Evolutionary conservation across 2,113 vertebrate genomes (phyloP).

Genomic region (Ceuthmochares aereus): DNA sequence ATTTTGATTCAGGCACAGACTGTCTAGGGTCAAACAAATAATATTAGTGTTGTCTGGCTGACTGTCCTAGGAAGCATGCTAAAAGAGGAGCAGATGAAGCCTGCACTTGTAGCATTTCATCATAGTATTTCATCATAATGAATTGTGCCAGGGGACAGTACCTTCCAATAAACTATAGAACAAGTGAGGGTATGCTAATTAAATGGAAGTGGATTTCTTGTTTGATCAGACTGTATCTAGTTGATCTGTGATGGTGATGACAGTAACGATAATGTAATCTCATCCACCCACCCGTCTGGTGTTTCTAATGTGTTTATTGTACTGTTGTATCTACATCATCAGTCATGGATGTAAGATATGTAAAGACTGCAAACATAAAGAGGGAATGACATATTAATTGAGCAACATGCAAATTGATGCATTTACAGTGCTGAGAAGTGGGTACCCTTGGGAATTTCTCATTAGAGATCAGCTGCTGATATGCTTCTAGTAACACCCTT

Average conservation of each 20-base stretch:
- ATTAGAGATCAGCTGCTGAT: constrained; percentile 43
- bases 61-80: background rate
- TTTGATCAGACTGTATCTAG: constrained; percentile 19
- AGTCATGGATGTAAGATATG: constrained; percentile 40
- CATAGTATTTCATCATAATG: constrained; percentile 5
- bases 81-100: background rate
- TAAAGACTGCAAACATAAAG: constrained; percentile 29
- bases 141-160: background rate
- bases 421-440: background rate
- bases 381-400: constrained; percentile 53
- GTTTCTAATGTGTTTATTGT: constrained; percentile 31
- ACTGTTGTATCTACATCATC: constrained; percentile 25
- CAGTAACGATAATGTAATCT: constrained; percentile 10
- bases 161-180: background rate
- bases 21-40: background rate
- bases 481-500: background rate
- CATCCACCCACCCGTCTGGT: constrained; percentile 36
- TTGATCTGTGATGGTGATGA: background rate
- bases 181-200: constrained; percentile 12
- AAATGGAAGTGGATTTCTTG: constrained; percentile 35
- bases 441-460: constrained; percentile 23
- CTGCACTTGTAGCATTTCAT: background rate
- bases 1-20: background rate
- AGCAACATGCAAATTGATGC: constrained; percentile 14
- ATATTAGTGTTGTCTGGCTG: background rate